These are phyloP conservation scores for Eurytoma adleriae DNA, from an alignment of 2,888 invertebrate genomes.

Conservation along the genomic window DNA sequence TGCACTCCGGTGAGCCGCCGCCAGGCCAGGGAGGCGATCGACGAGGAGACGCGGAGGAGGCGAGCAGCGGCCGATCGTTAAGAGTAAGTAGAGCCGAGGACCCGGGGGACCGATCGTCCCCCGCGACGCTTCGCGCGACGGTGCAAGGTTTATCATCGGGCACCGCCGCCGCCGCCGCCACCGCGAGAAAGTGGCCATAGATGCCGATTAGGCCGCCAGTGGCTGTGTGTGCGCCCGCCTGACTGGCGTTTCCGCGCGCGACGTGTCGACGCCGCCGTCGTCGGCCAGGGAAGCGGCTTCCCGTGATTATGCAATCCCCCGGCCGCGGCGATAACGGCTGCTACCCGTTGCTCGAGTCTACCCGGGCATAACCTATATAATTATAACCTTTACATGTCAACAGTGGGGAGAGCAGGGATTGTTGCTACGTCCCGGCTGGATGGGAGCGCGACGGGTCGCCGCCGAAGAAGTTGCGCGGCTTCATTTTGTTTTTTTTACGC, in stretches of 20 bases:
- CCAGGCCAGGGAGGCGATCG: no score
- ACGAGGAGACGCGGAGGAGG: no score
- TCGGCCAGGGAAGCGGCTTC: constrained; percentile 16
- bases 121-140: not conserved
- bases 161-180: not conserved
- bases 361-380: constrained; percentile 55
- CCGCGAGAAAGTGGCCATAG: not conserved
- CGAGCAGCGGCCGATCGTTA: no score
- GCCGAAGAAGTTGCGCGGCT: not conserved
- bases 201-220: not conserved
- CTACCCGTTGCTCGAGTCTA: not conserved
- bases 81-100: no score
- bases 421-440: constrained; percentile 1
- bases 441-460: constrained; percentile 12
- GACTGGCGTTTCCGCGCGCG: not conserved
- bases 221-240: not conserved
- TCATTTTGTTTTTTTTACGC: constrained; percentile 12
- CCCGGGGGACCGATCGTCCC: no score
- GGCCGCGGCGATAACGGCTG: constrained; percentile 6
- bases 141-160: not conserved
- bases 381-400: constrained; percentile 59
- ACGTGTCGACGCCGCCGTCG: constrained; percentile 1
- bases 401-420: constrained; percentile 34
- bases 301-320: constrained; percentile 50
- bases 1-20: no score